Conservation (phyloP, 2,113 vertebrate species). For the Vicugna pacos region DNA sequence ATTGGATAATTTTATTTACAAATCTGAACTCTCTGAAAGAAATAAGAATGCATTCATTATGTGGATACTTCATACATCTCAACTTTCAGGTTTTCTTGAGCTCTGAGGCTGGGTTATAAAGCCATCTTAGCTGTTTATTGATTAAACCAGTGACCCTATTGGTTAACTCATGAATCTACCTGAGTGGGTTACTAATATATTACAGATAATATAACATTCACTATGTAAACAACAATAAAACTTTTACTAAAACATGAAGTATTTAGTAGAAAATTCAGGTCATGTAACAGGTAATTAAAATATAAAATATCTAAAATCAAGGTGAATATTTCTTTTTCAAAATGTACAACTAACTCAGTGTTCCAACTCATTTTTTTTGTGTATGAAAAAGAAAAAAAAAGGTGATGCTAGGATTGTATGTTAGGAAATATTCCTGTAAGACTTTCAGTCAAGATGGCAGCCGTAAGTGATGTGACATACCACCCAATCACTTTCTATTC, state of each 20-base stretch:
- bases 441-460: not conserved
- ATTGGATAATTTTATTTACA: slow-evolving; percentile 48
- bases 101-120: slow-evolving; percentile 10
- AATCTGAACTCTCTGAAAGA: not conserved
- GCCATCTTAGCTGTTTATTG: not conserved
- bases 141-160: not conserved
- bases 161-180: not conserved
- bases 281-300: not conserved
- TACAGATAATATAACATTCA: not conserved
- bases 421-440: not conserved
- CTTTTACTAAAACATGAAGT: not conserved
- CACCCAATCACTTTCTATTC: not conserved
- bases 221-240: slow-evolving; percentile 21
- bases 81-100: slow-evolving; percentile 38
- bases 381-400: not conserved
- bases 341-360: not conserved
- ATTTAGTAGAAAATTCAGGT: not conserved
- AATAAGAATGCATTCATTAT: slow-evolving; percentile 10
- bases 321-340: slow-evolving; percentile 46
- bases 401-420: not conserved
- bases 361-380: not conserved
- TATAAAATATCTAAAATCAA: slow-evolving; percentile 9
- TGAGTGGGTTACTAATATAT: slow-evolving; percentile 3
- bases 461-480: not conserved
- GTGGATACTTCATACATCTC: not conserved